Conservation (phyloP, 1,140 invertebrate genomes). For the Stratiolaelaps scimitus region DNA sequence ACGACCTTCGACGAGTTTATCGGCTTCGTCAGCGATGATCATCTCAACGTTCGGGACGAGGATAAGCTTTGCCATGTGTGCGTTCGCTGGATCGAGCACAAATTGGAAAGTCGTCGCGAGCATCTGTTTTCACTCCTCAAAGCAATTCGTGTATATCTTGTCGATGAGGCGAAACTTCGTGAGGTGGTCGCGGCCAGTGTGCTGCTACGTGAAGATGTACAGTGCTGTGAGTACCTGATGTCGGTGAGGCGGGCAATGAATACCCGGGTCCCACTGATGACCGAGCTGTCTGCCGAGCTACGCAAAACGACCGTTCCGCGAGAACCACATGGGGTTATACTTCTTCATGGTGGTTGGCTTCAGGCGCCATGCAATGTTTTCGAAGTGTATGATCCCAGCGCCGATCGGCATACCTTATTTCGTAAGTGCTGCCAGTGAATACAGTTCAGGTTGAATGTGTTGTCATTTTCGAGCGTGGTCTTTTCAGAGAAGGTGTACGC, state of each 20-base stretch:
- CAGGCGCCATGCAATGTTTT: constrained; percentile 14
- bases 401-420: constrained; percentile 2
- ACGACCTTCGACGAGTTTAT: constrained; percentile 47
- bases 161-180: constrained; percentile 52
- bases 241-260: constrained; percentile 40
- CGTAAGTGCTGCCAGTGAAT: neutral
- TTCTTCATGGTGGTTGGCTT: constrained; percentile 15
- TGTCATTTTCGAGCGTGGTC: too few relatives aligned
- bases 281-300: constrained; percentile 36
- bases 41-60: constrained; percentile 56
- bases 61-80: constrained; percentile 54
- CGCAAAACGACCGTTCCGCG: neutral
- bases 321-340: neutral
- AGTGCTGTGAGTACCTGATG: constrained; percentile 32
- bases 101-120: constrained; percentile 43
- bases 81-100: constrained; percentile 50
- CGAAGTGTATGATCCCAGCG: constrained; percentile 23
- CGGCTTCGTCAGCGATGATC: constrained; percentile 49
- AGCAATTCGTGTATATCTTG: constrained; percentile 53
- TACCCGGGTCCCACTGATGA: constrained; percentile 41
- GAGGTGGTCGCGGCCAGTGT: constrained; percentile 44
- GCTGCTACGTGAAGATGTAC: constrained; percentile 37
- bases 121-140: constrained; percentile 50
- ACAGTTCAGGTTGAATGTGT: too few relatives aligned
- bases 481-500: too few relatives aligned